These are phyloP conservation scores for Muscicapa comitata DNA, from an alignment of 2,797 vertebrate genomes.

Conservation along the genomic window DNA sequence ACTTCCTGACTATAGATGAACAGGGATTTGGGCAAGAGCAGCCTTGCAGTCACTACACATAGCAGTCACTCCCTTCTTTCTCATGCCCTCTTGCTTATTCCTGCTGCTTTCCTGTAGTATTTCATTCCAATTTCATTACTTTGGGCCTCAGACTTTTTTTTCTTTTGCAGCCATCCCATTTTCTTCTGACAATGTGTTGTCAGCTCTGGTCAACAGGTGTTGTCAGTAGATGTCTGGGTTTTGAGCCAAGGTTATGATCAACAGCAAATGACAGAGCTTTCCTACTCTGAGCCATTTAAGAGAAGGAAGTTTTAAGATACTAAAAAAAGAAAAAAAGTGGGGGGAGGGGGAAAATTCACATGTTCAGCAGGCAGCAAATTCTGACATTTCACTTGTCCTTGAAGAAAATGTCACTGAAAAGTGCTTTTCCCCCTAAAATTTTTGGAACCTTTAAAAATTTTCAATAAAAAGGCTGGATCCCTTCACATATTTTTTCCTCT, in stretches of 20 bases:
- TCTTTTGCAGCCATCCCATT: not conserved
- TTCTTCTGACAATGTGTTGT: not conserved
- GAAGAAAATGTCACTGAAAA: not conserved
- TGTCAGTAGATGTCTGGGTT: not conserved
- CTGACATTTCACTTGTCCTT: not conserved
- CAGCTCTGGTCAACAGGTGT: not conserved
- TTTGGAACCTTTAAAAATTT: not conserved
- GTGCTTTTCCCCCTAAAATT: not conserved
- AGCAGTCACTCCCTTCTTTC: not conserved
- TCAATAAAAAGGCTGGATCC: not conserved
- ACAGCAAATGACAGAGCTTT: not conserved
- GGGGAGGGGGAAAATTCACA: accelerated
- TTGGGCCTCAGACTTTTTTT: not conserved
- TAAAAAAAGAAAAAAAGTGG: not conserved
- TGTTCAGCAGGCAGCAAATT: not conserved
- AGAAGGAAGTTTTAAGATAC: not conserved
- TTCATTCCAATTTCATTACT: conserved; percentile 1
- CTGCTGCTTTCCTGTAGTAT: not conserved
- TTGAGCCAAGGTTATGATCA: not conserved
- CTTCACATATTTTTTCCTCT: not conserved
- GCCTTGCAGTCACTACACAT: not conserved
- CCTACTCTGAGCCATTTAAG: not conserved
- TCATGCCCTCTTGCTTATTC: not conserved
- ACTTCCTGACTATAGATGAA: not conserved
- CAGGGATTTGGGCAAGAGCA: not conserved